A percentile compares a stretch with the other conserved stretches of the same genome.
These are phyloP conservation scores for Erithacus rubecula DNA, from an alignment of 2,797 vertebrate genomes.

Conservation along the genomic window DNA sequence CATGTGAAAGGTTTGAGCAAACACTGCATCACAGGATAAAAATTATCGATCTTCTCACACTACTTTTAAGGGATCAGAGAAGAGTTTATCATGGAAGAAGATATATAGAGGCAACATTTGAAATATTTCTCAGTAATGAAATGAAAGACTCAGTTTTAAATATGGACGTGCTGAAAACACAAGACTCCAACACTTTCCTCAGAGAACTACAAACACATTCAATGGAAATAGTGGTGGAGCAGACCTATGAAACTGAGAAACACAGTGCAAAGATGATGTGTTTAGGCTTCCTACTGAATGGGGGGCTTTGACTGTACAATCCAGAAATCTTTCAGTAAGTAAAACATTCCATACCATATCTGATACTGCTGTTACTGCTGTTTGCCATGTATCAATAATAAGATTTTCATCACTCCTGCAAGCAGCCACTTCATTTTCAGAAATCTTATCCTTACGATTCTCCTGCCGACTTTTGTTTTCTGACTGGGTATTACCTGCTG, in stretches of 20 bases:
- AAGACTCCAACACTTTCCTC: not conserved
- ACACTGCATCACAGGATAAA: not conserved
- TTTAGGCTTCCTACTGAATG: not conserved
- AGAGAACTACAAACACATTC: not conserved
- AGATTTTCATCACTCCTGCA: conserved; percentile 71
- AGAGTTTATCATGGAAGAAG: not conserved
- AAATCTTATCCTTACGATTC: conserved; percentile 28
- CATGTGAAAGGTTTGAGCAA: not conserved
- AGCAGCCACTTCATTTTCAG: conserved; percentile 12
- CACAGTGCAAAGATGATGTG: not conserved
- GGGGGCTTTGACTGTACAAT: not conserved
- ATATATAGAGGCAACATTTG: not conserved
- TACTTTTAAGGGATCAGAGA: not conserved
- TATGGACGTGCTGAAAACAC: not conserved
- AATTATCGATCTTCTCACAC: not conserved
- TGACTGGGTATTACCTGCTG: conserved; percentile 22
- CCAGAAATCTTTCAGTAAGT: not conserved
- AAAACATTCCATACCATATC: conserved; percentile 75
- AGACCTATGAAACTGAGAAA: not conserved
- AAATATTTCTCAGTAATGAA: not conserved
- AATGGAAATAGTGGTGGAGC: not conserved
- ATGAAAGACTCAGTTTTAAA: not conserved
- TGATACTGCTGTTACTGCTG: conserved; percentile 73
- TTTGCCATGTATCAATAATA: conserved; percentile 74
- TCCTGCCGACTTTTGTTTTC: conserved; percentile 37